Percentiles rank a stretch among this genome's conserved stretches.
Evolutionary conservation across 1,140 invertebrate species (phyloP).

Genomic region (Meloidogyne floridensis): DNA sequence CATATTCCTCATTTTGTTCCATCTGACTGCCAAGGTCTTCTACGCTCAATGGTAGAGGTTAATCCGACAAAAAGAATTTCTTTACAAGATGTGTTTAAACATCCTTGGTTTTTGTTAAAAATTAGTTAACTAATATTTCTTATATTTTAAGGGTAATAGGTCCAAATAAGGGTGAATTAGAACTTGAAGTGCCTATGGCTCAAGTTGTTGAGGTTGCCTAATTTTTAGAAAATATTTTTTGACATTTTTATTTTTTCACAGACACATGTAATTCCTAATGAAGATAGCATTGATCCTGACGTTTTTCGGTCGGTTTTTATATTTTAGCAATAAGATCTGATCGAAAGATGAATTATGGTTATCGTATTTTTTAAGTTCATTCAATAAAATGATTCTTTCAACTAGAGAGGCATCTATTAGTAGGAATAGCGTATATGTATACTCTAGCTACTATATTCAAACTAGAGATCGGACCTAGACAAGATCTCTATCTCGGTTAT

Average conservation of each 20-base stretch:
- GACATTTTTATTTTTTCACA: constrained; percentile 52
- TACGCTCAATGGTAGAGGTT: constrained; percentile 98
- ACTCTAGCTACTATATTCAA: too few species aligned
- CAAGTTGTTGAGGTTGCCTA: constrained; percentile 84
- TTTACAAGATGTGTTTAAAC: constrained; percentile 70
- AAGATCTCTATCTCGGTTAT: too few species aligned
- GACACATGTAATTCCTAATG: constrained; percentile 91
- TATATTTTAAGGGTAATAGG: constrained; percentile 83
- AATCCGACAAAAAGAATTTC: constrained; percentile 94
- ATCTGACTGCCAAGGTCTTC: constrained; percentile 93
- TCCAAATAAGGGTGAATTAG: constrained; percentile 88
- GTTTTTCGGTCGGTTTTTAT: constrained; percentile 73
- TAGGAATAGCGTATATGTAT: too few species aligned
- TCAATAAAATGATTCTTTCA: too few species aligned
- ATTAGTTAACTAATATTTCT: constrained; percentile 2
- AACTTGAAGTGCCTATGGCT: constrained; percentile 96
- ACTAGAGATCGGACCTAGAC: too few species aligned
- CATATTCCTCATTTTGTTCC: constrained; percentile 99
- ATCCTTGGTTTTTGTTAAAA: constrained; percentile 33
- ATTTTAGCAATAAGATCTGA: too few species aligned
- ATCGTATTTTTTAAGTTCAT: too few species aligned
- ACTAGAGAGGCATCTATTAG: too few species aligned
- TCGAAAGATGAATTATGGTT: too few species aligned
- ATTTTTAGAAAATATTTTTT: constrained; percentile 12
- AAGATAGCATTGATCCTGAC: constrained; percentile 94